A percentile compares a stretch with the other conserved stretches of the same genome.
Conservation (phyloP, 2,888 invertebrate species). For the Mimas tiliae region DNA sequence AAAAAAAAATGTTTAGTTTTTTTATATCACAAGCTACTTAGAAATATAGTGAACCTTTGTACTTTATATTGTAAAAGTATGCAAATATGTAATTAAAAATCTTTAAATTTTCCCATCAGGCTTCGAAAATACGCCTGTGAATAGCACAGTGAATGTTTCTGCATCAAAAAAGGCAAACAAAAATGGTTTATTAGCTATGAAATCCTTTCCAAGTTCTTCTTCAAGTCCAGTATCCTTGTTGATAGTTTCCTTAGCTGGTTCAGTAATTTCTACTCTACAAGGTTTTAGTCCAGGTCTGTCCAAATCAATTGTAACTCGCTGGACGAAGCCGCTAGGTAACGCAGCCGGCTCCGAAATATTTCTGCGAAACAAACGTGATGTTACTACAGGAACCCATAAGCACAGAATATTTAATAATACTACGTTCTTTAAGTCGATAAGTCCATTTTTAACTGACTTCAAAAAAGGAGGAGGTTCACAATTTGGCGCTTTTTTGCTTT, state of each 20-base stretch:
- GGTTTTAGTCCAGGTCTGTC: conserved; percentile 5
- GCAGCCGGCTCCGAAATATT: conserved; percentile 43
- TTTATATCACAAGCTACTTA: not conserved
- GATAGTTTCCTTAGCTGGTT: not conserved
- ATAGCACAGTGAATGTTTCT: conserved; percentile 31
- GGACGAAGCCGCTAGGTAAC: conserved; percentile 34
- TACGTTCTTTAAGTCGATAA: too few species aligned
- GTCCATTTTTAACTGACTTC: too few species aligned
- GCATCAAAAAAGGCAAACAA: conserved; percentile 34
- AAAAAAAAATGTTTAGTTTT: too few species aligned
- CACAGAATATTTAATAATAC: too few species aligned
- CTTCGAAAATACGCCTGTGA: conserved; percentile 14
- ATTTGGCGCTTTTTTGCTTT: too few species aligned
- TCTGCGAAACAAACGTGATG: conserved; percentile 31
- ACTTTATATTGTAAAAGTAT: not conserved
- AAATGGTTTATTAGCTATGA: conserved; percentile 34
- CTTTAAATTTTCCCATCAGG: not conserved
- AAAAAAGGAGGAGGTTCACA: too few species aligned
- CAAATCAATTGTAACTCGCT: conserved; percentile 25
- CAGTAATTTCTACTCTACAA: conserved; percentile 4
- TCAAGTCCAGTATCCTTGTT: conserved; percentile 6
- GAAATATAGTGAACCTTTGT: too few species aligned
- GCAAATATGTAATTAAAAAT: not conserved
- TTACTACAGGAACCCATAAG: not conserved
- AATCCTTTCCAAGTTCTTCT: conserved; percentile 26